Conservation (phyloP, 2,888 invertebrate genomes). For the Sipha maydis region DNA sequence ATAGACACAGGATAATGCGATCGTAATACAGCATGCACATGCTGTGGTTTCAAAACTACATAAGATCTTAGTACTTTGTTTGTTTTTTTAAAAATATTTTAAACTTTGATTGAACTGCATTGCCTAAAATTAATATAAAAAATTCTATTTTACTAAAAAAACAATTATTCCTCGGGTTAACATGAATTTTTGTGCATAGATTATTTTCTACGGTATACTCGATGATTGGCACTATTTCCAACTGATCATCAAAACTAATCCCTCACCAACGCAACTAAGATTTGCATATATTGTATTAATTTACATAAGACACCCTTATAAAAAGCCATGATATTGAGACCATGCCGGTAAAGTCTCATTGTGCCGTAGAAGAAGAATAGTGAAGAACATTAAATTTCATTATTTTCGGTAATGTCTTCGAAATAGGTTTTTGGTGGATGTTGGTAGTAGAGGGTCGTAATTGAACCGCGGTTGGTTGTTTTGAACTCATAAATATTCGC, state of each 20-base stretch:
- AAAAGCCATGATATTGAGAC: neutral
- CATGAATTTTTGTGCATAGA: no score
- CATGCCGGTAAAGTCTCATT: slow-evolving; percentile 27
- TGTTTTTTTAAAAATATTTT: no score
- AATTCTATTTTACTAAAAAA: no score
- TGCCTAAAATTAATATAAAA: no score
- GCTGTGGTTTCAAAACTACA: no score
- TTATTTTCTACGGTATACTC: no score
- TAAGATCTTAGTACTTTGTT: no score
- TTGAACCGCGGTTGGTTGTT: slow-evolving; percentile 55
- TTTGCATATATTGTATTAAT: slow-evolving; percentile 35
- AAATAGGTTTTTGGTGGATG: slow-evolving; percentile 33
- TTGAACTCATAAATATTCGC: slow-evolving; percentile 51
- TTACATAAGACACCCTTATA: slow-evolving; percentile 43
- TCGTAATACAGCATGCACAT: no score
- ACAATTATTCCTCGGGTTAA: no score
- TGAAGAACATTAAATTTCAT: slow-evolving; percentile 57
- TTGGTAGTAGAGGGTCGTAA: slow-evolving; percentile 41
- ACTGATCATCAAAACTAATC: slow-evolving; percentile 37
- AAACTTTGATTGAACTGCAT: no score
- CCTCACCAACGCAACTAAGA: neutral
- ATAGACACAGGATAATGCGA: no score
- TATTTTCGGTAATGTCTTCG: slow-evolving; percentile 52
- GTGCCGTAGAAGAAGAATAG: neutral
- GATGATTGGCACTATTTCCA: neutral